Conservation (phyloP, 2,113 vertebrate species). For the Elanoides forficatus region DNA sequence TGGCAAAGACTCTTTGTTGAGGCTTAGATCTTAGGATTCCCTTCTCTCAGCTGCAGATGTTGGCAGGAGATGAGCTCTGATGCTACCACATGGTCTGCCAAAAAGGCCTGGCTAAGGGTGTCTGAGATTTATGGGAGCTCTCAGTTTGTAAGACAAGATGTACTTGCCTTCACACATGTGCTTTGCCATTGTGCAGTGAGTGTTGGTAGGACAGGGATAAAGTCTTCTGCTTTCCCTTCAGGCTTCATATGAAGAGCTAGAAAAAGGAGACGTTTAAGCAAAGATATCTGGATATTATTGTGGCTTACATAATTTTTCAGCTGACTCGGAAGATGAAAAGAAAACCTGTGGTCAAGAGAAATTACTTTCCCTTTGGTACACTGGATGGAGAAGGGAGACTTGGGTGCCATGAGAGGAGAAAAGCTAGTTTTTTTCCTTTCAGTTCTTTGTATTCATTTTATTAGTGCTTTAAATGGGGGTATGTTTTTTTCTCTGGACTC, state of each 20-base stretch:
- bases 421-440: neutral
- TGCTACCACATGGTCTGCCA: neutral
- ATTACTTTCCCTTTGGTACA: neutral
- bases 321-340: neutral
- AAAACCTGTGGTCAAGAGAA: neutral
- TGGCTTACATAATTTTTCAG: neutral
- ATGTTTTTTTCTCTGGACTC: neutral
- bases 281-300: neutral
- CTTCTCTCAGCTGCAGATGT: neutral
- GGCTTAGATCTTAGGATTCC: neutral
- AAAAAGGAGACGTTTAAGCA: neutral
- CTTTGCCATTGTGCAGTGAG: neutral
- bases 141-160: neutral
- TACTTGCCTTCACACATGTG: neutral
- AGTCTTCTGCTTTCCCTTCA: neutral
- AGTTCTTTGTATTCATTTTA: neutral
- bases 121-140: neutral
- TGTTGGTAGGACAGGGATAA: neutral
- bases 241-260: neutral
- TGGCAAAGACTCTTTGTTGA: neutral
- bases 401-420: neutral
- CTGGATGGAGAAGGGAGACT: neutral
- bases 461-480: neutral
- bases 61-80: neutral
- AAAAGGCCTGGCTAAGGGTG: neutral